Percentiles rank a stretch among this genome's conserved stretches.
Evolutionary conservation across 2,888 invertebrate genomes (phyloP).

Genomic region (Drosophila barbarae): DNA sequence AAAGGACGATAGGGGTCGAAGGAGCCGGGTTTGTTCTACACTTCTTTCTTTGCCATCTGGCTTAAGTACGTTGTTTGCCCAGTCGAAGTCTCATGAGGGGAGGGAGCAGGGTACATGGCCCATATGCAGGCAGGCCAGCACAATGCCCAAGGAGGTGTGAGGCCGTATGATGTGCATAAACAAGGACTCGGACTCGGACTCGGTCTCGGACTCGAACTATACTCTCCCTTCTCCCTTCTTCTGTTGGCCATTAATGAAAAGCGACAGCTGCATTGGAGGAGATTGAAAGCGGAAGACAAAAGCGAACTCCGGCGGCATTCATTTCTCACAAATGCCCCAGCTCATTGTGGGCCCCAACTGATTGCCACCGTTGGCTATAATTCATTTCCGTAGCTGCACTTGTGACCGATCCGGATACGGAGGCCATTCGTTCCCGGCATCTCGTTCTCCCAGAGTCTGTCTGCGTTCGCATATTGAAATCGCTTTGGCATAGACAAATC

Average conservation of each 20-base stretch:
- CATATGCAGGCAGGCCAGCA: constrained; percentile 9
- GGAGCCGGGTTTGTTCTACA: constrained; percentile 26
- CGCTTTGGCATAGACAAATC: constrained; percentile 38
- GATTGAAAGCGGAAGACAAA: constrained; percentile 33
- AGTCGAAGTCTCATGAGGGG: constrained; percentile 1
- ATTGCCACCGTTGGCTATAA: constrained; percentile 36
- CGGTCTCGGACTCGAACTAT: constrained; percentile 8
- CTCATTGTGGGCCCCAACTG: constrained; percentile 39
- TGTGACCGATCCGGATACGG: constrained; percentile 8
- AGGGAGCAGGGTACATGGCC: no score
- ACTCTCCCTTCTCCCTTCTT: not conserved
- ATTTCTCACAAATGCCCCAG: constrained; percentile 32
- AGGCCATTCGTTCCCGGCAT: not conserved
- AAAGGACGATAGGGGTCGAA: constrained; percentile 27
- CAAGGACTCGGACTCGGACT: constrained; percentile 19
- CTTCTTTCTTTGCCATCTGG: constrained; percentile 36
- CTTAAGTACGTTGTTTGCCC: constrained; percentile 42
- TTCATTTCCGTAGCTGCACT: constrained; percentile 44
- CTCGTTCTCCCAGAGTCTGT: not conserved
- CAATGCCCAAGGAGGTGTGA: constrained; percentile 7
- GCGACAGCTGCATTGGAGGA: constrained; percentile 38
- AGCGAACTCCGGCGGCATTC: constrained; percentile 21
- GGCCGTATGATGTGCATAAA: constrained; percentile 20
- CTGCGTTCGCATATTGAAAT: constrained; percentile 37
- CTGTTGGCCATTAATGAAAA: constrained; percentile 46